These are phyloP conservation scores for Eutrigla gurnardus DNA, from an alignment of 2,797 vertebrate genomes.

Conservation along the genomic window DNA sequence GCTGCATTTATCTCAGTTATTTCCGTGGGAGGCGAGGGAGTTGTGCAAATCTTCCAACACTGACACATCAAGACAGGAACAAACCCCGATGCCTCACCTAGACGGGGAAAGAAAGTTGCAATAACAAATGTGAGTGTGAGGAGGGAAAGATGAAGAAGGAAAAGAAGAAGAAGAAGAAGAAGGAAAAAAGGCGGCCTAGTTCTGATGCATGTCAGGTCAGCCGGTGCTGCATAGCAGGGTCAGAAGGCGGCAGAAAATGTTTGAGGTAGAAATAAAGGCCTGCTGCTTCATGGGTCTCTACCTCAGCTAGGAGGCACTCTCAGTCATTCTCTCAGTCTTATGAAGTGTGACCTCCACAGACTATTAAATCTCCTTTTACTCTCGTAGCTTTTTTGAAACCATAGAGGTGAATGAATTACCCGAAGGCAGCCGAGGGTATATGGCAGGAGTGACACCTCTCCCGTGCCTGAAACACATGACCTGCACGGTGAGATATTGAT, in stretches of 20 bases:
- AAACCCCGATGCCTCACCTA: constrained; percentile 64
- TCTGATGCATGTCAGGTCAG: constrained; percentile 72
- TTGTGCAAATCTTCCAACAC: constrained; percentile 63
- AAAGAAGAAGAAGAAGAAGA: background rate
- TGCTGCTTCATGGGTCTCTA: constrained; percentile 72
- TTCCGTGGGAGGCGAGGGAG: constrained; percentile 67
- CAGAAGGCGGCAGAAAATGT: constrained; percentile 66
- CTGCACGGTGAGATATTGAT: constrained; percentile 70
- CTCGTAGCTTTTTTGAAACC: constrained; percentile 71
- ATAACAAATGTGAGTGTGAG: constrained; percentile 51
- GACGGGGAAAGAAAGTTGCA: constrained; percentile 47
- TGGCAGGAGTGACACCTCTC: constrained; percentile 68
- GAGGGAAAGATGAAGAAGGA: constrained; percentile 10
- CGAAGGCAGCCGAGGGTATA: constrained; percentile 63
- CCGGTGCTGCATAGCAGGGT: constrained; percentile 62
- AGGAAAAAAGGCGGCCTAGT: constrained; percentile 18
- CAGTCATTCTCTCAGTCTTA: constrained; percentile 80
- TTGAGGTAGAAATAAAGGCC: constrained; percentile 78
- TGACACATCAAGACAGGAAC: constrained; percentile 55
- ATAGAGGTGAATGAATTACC: constrained; percentile 75
- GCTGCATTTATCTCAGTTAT: constrained; percentile 64
- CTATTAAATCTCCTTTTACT: constrained; percentile 78
- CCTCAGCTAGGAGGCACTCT: constrained; percentile 69
- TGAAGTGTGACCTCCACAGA: constrained; percentile 80
- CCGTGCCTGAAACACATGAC: constrained; percentile 64